Conservation (phyloP, 2,888 invertebrate species). For the Eumerus sabulonum region DNA sequence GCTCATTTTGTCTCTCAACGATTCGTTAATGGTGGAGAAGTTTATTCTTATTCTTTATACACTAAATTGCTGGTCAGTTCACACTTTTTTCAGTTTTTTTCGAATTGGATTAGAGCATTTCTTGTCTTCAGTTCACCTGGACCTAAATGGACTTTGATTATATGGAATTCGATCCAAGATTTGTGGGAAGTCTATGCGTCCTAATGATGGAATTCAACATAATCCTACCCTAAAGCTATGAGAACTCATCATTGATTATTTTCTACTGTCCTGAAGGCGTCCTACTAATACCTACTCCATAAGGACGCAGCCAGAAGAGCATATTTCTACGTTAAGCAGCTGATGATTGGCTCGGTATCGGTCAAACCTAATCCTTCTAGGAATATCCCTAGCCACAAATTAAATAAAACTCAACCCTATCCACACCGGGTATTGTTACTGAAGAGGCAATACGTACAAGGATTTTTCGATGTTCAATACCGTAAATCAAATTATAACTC, state of each 20-base stretch:
- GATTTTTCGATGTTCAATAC: slow-evolving; percentile 24
- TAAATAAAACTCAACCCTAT: slow-evolving; percentile 14
- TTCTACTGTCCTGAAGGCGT: too few relatives aligned
- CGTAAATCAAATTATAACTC: slow-evolving; percentile 30
- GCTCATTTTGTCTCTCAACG: slow-evolving; percentile 80
- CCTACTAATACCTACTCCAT: too few relatives aligned
- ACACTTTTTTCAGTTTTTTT: slow-evolving; percentile 8
- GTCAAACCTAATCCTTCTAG: background rate
- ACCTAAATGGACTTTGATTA: background rate
- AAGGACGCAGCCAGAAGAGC: background rate
- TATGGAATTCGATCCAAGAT: background rate
- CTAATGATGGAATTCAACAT: background rate
- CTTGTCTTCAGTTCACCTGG: background rate
- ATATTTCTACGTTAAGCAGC: background rate
- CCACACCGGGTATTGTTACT: background rate
- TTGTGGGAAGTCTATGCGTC: slow-evolving; percentile 29
- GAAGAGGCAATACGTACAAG: slow-evolving; percentile 1
- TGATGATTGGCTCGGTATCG: slow-evolving; percentile 1
- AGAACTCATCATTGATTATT: too few relatives aligned
- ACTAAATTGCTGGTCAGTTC: background rate
- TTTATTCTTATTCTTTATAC: slow-evolving; percentile 1
- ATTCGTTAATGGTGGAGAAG: slow-evolving; percentile 64
- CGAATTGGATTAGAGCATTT: too few relatives aligned
- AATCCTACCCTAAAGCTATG: too few relatives aligned
- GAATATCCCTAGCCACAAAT: slow-evolving; percentile 7